A percentile compares a stretch with the other conserved stretches of the same genome.
Conservation (phyloP, 1,140 invertebrate genomes). For the Anoplophora glabripennis region DNA sequence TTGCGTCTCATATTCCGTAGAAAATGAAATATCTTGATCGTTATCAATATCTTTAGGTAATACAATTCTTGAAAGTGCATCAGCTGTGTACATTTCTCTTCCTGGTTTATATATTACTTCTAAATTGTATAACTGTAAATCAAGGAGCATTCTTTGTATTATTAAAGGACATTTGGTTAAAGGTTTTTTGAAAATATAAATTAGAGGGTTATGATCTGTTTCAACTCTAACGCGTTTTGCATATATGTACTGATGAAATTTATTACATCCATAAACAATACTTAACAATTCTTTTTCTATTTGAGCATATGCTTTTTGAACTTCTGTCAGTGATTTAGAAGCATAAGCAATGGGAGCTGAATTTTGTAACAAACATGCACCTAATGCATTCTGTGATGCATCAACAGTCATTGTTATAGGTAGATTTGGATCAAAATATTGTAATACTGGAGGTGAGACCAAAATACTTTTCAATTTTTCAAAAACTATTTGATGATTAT, state of each 20-base stretch:
- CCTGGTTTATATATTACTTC: conserved; percentile 47
- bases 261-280: conserved; percentile 33
- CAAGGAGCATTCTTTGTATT: conserved; percentile 45
- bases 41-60: conserved; percentile 38
- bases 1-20: no score
- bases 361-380: conserved; percentile 46
- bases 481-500: conserved; percentile 1
- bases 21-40: no score
- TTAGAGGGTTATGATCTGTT: conserved; percentile 47
- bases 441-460: conserved; percentile 1
- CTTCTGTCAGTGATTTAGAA: conserved; percentile 37
- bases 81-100: conserved; percentile 44
- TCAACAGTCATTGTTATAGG: conserved; percentile 50
- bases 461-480: conserved; percentile 8
- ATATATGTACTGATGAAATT: conserved; percentile 42
- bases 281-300: conserved; percentile 50
- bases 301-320: conserved; percentile 45
- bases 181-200: conserved; percentile 43
- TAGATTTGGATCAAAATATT: conserved; percentile 37
- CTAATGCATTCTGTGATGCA: conserved; percentile 51
- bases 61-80: no score
- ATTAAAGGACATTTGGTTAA: conserved; percentile 37
- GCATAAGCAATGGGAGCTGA: conserved; percentile 45
- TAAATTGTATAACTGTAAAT: conserved; percentile 48
- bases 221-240: conserved; percentile 35